These are phyloP conservation scores for Setipinna tenuifilis DNA, from an alignment of 2,797 vertebrate species.

Conservation along the genomic window DNA sequence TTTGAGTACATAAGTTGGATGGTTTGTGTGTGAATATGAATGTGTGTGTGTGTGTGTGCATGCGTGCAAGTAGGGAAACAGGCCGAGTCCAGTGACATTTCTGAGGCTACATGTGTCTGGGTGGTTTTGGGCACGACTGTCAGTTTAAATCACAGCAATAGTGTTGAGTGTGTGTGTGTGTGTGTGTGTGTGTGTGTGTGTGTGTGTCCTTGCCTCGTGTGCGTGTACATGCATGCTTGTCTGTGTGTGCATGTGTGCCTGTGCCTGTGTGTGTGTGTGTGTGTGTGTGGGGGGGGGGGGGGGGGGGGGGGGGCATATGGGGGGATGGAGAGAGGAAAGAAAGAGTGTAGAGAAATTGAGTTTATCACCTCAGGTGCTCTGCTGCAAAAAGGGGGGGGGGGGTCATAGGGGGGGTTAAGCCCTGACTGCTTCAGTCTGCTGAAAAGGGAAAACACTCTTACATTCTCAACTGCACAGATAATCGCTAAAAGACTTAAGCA, in stretches of 20 bases:
- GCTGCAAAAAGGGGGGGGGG: neutral
- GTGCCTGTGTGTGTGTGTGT: too few species aligned
- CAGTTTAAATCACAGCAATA: slow-evolving; percentile 61
- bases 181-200: slow-evolving; percentile 3
- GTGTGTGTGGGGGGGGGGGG: too few species aligned
- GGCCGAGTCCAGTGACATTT: slow-evolving; percentile 60
- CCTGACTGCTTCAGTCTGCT: neutral
- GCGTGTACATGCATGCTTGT: too few species aligned
- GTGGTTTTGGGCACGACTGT: slow-evolving; percentile 59
- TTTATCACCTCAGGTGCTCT: neutral
- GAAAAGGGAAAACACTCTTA: too few species aligned
- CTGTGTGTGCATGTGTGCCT: too few species aligned
- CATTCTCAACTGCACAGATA: neutral
- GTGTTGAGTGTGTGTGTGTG: slow-evolving; percentile 35
- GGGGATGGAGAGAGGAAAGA: slow-evolving; percentile 7
- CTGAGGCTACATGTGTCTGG: slow-evolving; percentile 64
- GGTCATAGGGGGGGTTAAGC: neutral
- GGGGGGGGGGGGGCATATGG: neutral
- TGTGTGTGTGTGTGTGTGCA: slow-evolving; percentile 24
- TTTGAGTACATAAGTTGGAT: neutral
- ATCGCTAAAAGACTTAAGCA: neutral
- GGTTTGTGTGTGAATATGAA: neutral
- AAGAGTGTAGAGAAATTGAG: neutral
- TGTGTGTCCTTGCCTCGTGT: too few species aligned
- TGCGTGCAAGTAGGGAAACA: slow-evolving; percentile 21